These are phyloP conservation scores for Arvicola amphibius DNA, from an alignment of 2,797 vertebrate species.

Conservation along the genomic window DNA sequence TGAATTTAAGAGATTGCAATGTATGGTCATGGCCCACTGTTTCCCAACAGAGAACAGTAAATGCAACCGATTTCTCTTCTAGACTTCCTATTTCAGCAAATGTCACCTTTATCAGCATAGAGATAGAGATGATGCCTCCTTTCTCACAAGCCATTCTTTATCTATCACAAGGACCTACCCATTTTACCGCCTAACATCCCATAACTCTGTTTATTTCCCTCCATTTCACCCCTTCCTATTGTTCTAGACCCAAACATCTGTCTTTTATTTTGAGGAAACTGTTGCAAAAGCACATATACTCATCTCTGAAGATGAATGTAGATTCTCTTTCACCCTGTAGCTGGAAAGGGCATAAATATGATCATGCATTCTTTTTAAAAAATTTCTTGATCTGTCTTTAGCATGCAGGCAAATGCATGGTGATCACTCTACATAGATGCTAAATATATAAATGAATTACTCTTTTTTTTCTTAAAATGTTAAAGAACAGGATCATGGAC, in stretches of 20 bases:
- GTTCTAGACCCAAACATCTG: neutral
- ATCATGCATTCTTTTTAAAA: neutral
- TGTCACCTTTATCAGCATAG: neutral
- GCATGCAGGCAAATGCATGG: neutral
- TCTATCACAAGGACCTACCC: neutral
- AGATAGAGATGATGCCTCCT: neutral
- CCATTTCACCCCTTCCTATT: neutral
- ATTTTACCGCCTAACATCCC: slow-evolving; percentile 31
- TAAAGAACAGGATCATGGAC: slow-evolving; percentile 3
- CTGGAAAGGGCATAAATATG: neutral
- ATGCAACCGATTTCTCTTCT: neutral
- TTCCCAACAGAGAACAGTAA: slow-evolving; percentile 37
- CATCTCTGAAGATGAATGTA: neutral
- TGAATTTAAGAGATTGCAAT: slow-evolving; percentile 25
- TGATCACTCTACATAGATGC: neutral
- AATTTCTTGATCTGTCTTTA: slow-evolving; percentile 6
- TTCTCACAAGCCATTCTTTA: slow-evolving; percentile 23
- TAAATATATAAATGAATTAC: slow-evolving; percentile 22
- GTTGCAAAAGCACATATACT: neutral
- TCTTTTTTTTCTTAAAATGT: slow-evolving; percentile 13
- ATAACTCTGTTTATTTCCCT: neutral
- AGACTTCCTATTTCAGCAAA: slow-evolving; percentile 16
- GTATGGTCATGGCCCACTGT: neutral
- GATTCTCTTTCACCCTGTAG: neutral
- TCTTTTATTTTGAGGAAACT: neutral